Conservation (phyloP, 1,140 invertebrate species). For the Macrosteles quadrilineatus region DNA sequence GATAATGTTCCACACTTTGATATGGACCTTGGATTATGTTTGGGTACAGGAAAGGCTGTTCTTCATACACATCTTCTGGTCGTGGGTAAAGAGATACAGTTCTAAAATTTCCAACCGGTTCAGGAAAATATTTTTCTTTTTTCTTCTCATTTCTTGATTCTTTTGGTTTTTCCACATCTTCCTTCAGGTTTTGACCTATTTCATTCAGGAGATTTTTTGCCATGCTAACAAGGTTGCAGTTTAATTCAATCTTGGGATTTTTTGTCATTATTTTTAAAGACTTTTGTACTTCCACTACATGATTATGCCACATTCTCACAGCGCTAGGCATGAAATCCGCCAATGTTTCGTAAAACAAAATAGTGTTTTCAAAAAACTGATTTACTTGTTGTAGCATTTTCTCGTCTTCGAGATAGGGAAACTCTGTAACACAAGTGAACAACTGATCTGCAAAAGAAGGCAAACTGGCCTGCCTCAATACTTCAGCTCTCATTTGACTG, state of each 20-base stretch:
- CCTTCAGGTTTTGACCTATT: not conserved
- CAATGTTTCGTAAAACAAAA: not conserved
- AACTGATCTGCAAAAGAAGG: constrained; percentile 6
- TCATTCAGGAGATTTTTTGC: not conserved
- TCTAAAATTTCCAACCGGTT: constrained; percentile 16
- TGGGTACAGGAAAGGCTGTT: constrained; percentile 3
- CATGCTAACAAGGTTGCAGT: not conserved
- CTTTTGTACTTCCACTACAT: not conserved
- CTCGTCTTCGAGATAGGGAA: not conserved
- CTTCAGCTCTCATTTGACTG: not conserved
- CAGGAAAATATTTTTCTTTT: not conserved
- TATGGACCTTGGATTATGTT: constrained; percentile 14
- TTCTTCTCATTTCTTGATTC: not conserved
- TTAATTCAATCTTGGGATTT: not conserved
- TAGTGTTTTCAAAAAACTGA: not conserved
- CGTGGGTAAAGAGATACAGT: not conserved
- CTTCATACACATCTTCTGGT: constrained; percentile 6
- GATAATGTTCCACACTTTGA: constrained; percentile 16
- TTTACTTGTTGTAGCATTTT: not conserved
- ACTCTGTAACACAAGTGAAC: not conserved
- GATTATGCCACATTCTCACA: not conserved
- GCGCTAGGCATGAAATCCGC: constrained; percentile 1
- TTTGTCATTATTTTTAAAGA: constrained; percentile 1
- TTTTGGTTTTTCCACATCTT: not conserved
- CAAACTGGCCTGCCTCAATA: not conserved